Conservation (phyloP, 2,888 invertebrate species). For the Brachynemurus nebulosus region DNA sequence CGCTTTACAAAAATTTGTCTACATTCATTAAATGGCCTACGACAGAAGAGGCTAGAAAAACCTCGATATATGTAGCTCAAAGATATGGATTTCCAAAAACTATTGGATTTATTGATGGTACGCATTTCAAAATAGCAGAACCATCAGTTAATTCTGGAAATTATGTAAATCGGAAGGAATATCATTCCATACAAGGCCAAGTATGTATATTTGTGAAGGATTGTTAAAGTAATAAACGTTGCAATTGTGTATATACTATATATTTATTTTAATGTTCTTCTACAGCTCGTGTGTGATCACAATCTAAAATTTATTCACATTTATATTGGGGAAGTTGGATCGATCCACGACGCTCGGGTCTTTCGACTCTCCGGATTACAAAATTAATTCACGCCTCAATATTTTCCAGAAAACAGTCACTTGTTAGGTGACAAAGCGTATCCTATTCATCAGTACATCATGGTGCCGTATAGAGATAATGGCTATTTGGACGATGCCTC, state of each 20-base stretch:
- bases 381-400: conserved; percentile 13
- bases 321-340: conserved; percentile 17
- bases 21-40: no score
- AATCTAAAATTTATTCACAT: conserved; percentile 15
- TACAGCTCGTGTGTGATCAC: conserved; percentile 18
- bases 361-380: conserved; percentile 16
- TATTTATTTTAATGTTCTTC: no score
- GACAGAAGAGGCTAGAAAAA: no score
- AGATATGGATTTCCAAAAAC: no score
- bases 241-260: no score
- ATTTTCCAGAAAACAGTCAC: conserved; percentile 15
- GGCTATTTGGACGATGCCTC: conserved; percentile 12
- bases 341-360: conserved; percentile 17
- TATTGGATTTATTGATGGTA: no score
- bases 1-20: no score
- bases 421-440: conserved; percentile 17
- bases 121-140: no score
- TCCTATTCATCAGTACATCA: conserved; percentile 12
- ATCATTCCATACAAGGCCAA: conserved; percentile 16
- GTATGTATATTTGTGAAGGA: no score
- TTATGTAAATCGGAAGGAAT: conserved; percentile 14
- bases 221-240: no score
- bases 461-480: conserved; percentile 14
- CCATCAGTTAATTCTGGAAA: no score
- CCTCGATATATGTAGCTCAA: no score